Base-by-base conservation (phyloP, 2,797 vertebrate genomes). In the Sylvilagus floridanus region DNA sequence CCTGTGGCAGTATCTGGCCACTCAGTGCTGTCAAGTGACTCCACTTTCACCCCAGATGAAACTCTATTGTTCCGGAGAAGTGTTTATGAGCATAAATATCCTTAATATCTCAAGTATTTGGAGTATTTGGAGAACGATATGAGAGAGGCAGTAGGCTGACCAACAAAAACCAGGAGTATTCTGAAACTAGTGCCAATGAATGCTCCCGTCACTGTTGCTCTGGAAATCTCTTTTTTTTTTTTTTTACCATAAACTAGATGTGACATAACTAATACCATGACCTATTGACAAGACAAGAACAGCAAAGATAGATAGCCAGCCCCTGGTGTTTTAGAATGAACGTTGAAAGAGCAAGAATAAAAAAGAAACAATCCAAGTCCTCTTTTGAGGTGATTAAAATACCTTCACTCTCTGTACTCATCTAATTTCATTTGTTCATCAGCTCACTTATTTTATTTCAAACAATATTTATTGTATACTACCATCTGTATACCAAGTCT, bases 1-100 rank as follows among this genome's bases (percentile, higher is more conserved):
- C 60, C n/a, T 91, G 89, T 77, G 92, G 85, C 77, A 93, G 68
- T 50, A 82, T 89, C 62, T 26, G 68, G 32, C 81, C 84, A 63
- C 47, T 42, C 32, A 65, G 72, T 19, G 35, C 63, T 62, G 37
- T 24, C 42, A 7, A 84, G 52, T 28, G 2, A 22, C 1, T 10
- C 6, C 16, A 6, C 7, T 13, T 84, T n/a, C 54, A 68, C 1
- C n/a, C 13, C 21, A 13, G 24, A 42, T 24, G 28, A 72, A 94
- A 79, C 52, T 66, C 5, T 42, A 24, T 37, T 57, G 57, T 24
- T 72, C 65, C 65, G 42, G n/a, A 81, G 52, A 84, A 87, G 63
- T 65, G 73, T 37, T n/a, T 90, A 57, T 71, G 73, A 76, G 10
- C 42, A 42, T 24, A 69, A 26, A 54, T 24, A n/a, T 77, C 35